These are phyloP conservation scores for Spea bombifrons DNA, from an alignment of 2,113 vertebrate genomes.

Conservation along the genomic window DNA sequence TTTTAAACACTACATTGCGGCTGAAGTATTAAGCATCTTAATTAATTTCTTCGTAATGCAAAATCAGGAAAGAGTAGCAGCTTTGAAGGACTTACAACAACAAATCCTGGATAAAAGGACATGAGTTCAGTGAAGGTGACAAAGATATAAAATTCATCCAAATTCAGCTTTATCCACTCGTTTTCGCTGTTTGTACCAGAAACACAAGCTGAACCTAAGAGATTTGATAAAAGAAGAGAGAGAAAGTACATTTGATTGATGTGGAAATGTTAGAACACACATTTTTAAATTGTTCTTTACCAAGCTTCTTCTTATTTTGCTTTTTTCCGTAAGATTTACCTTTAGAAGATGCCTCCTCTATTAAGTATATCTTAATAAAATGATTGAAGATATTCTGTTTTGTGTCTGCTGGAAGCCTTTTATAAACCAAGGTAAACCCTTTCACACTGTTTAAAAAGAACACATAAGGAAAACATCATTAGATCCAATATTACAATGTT, in stretches of 20 bases:
- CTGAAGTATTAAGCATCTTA: no score
- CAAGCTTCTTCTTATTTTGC: no score
- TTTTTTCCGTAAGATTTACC: neutral
- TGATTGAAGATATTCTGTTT: constrained; percentile 21
- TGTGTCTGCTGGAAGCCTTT: constrained; percentile 16
- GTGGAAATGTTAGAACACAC: no score
- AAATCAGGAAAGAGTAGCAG: no score
- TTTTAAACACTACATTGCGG: no score
- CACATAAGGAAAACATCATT: neutral
- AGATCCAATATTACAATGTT: neutral
- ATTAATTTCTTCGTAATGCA: no score
- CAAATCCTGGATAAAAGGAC: neutral
- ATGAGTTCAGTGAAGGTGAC: neutral
- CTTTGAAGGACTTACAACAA: neutral
- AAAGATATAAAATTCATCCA: neutral
- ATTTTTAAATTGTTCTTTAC: no score
- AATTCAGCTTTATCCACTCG: neutral
- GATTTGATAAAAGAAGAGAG: neutral
- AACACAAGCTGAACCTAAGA: neutral
- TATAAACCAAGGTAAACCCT: constrained; percentile 22
- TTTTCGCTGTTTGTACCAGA: neutral
- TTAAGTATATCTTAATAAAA: constrained; percentile 41
- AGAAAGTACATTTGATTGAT: neutral
- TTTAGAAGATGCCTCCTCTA: neutral
- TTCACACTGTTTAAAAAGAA: constrained; percentile 42